These are phyloP conservation scores for Ictidomys tridecemlineatus DNA, from an alignment of 2,113 vertebrate species.

Conservation along the genomic window DNA sequence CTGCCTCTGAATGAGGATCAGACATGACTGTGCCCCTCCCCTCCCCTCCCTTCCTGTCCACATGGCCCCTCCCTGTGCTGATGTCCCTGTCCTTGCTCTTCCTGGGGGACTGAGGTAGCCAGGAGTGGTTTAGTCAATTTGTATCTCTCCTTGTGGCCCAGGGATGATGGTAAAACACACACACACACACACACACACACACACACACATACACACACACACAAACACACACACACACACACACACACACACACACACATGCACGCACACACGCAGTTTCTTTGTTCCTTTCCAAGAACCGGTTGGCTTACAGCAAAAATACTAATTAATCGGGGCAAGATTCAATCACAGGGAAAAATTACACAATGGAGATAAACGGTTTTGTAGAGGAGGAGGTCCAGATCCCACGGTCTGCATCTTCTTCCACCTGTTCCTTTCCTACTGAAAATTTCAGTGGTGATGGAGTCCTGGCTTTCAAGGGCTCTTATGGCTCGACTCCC, in stretches of 20 bases:
- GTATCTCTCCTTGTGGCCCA: not conserved
- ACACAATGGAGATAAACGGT: not conserved
- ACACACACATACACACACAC: not conserved
- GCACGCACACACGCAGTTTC: not conserved
- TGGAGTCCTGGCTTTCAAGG: not conserved
- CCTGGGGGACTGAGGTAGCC: not conserved
- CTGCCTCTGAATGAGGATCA: not conserved
- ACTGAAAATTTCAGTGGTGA: not conserved
- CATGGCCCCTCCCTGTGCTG: not conserved
- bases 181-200: not conserved
- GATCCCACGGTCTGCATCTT: not conserved
- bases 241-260: too few species aligned
- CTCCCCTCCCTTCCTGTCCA: not conserved
- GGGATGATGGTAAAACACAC: too few species aligned
- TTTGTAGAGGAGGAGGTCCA: not conserved
- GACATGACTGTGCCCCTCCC: not conserved
- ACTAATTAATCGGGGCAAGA: slow-evolving; percentile 38
- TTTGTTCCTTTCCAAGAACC: slow-evolving; percentile 52
- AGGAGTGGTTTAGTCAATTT: not conserved
- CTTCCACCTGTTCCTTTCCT: not conserved
- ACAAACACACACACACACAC: not conserved
- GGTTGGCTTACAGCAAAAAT: slow-evolving; percentile 2
- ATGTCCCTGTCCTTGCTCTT: not conserved
- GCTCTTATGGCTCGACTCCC: not conserved
- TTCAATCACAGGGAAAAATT: not conserved